Evolutionary conservation across 2,797 vertebrate species (phyloP).

Genomic region (Pseudomugil tenellus): DNA sequence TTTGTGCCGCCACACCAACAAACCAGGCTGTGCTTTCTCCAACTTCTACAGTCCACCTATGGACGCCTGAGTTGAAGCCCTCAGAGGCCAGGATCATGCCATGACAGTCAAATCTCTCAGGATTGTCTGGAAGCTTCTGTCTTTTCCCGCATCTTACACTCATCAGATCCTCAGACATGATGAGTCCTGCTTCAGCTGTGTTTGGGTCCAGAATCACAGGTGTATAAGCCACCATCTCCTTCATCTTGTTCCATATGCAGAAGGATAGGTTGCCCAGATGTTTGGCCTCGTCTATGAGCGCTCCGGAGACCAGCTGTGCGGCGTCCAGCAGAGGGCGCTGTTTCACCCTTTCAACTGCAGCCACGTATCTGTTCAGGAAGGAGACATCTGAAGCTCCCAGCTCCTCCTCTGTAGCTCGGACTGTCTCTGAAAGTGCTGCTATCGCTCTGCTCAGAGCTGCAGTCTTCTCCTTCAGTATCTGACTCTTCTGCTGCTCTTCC

Average conservation of each 20-base stretch:
- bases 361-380: constrained; percentile 23
- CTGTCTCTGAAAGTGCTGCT: constrained; percentile 12
- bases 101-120: constrained; percentile 30
- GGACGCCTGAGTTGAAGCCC: constrained; percentile 30
- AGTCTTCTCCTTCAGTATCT: constrained; percentile 3
- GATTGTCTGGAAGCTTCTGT: constrained; percentile 43
- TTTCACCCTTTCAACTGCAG: constrained; percentile 16
- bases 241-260: constrained; percentile 55
- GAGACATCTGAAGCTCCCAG: constrained; percentile 29
- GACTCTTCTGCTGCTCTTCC: constrained; percentile 45
- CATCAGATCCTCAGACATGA: constrained; percentile 46
- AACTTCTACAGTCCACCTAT: constrained; percentile 48
- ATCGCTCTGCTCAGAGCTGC: constrained; percentile 29
- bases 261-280: constrained; percentile 54
- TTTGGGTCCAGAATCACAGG: constrained; percentile 65
- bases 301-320: constrained; percentile 9
- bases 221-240: constrained; percentile 18
- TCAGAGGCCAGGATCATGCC: constrained; percentile 12
- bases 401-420: constrained; percentile 31
- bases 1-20: constrained; percentile 27
- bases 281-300: constrained; percentile 43
- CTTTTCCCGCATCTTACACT: constrained; percentile 13
- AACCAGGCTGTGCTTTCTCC: constrained; percentile 39
- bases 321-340: constrained; percentile 14
- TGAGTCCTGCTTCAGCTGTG: constrained; percentile 17